Conservation (phyloP, 2,113 vertebrate genomes). For the Phalacrocorax carbo region DNA sequence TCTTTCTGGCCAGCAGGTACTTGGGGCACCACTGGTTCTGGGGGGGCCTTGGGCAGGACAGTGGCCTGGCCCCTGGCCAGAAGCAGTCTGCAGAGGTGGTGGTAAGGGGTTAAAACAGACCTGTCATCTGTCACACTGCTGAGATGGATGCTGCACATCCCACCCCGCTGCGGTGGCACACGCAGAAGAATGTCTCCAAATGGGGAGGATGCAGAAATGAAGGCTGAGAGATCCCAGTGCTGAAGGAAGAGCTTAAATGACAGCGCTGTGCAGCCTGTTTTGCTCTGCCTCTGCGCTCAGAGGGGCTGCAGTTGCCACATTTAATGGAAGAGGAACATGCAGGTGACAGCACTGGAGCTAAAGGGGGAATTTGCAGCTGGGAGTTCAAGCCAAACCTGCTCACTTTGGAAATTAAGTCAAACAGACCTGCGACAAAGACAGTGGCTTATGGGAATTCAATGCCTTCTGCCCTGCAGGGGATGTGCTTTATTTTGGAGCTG, state of each 20-base stretch:
- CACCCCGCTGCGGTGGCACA: background rate
- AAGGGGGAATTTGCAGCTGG: background rate
- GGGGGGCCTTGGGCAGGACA: background rate
- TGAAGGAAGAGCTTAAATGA: background rate
- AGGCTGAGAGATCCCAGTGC: background rate
- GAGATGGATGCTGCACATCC: fast-evolving
- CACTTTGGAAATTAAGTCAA: background rate
- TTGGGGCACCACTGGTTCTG: background rate
- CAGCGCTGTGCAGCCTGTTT: background rate
- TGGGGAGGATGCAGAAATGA: fast-evolving
- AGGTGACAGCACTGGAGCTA: background rate
- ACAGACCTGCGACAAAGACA: background rate
- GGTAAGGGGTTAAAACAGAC: background rate
- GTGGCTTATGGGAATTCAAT: background rate
- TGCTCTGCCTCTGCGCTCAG: background rate
- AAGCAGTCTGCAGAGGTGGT: background rate
- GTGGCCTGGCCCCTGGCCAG: background rate
- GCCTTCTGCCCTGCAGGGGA: background rate
- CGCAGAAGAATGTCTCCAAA: background rate
- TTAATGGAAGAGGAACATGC: background rate
- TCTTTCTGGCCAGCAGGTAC: background rate
- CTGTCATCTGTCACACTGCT: background rate
- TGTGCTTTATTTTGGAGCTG: background rate
- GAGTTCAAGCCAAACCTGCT: background rate
- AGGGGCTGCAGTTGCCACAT: background rate